phyloP scores from a whole-genome alignment of 1,140 invertebrate genomes.

The Fopius arisanus region DNA sequence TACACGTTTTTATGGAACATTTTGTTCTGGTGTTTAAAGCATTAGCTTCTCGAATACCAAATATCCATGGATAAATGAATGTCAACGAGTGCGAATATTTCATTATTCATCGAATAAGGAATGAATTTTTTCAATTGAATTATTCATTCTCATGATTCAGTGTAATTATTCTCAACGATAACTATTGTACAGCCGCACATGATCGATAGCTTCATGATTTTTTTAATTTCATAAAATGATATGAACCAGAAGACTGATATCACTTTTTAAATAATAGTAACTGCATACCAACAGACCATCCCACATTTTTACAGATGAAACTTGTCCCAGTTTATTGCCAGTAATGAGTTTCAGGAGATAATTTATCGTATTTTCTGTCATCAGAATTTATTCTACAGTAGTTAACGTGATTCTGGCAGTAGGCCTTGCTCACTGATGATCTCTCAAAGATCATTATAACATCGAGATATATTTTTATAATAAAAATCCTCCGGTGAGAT shows the following conservation, averaged over 20 bases:
- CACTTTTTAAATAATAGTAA: neutral
- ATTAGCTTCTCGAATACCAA: neutral
- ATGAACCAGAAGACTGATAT: constrained; percentile 13
- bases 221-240: neutral
- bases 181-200: neutral
- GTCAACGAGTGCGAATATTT: too few species aligned
- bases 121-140: neutral
- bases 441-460: neutral
- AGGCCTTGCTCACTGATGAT: neutral
- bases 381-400: neutral
- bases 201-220: neutral
- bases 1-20: neutral
- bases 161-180: neutral
- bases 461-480: neutral
- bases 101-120: too few species aligned
- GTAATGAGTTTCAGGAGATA: too few species aligned
- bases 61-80: neutral
- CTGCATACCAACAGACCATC: neutral
- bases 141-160: neutral
- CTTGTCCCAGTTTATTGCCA: too few species aligned
- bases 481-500: neutral
- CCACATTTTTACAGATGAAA: neutral
- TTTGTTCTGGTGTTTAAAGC: neutral
- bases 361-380: neutral
- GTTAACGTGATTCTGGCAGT: neutral